Evolutionary conservation across 2,888 invertebrate genomes (phyloP), one percentile per base, ranked within the genome.

Genomic region (Acanthacorydalis orientalis): DNA sequence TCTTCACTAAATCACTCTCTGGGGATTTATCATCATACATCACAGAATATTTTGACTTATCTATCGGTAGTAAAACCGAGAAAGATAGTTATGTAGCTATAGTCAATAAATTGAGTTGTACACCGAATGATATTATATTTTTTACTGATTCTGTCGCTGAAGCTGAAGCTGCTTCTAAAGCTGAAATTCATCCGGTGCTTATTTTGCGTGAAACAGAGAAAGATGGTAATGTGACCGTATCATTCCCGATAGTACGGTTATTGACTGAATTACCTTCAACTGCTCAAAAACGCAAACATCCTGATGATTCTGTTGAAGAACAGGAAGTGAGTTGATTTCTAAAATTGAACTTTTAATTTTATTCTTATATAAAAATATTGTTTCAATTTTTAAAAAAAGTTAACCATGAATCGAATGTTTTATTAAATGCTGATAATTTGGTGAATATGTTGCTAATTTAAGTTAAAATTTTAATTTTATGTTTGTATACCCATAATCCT

Each of bases 121-220:
- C 73, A 35, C 65, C 83, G 12, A 74, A 76, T 8, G 77, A 85
- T 51, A 74, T 91, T 43, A 60, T 93, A 12, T 96, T 92, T 64
- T 70, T 95, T 11, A 93, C 92, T 39, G 95, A 96, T 64, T 70
- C 86, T 56, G 68, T 77, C 3, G 43, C 72, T 89, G 93, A 95
- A 68, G 90, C 85, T 0, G 72, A 75, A 60, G 91, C 93, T 44
- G 92, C 93, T 0, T 73, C 73, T 40, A 63, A 70, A 33, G 83
- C 88, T 0, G 89, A 88, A 10, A 53, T 90, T 48, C 70, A 75
- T 42, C 70, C 77, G 10, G 72, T 76, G 4, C 63, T 95, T 31
- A 75, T 92, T 2, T 68, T 74, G 47, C 78, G 93, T 51, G 83
- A 83, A 51, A 75, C 73, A 0, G 69, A 78, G 1, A 67, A 91